Evolutionary conservation across 2,797 vertebrate genomes (phyloP).

Genomic region (Eulemur coronatus): DNA sequence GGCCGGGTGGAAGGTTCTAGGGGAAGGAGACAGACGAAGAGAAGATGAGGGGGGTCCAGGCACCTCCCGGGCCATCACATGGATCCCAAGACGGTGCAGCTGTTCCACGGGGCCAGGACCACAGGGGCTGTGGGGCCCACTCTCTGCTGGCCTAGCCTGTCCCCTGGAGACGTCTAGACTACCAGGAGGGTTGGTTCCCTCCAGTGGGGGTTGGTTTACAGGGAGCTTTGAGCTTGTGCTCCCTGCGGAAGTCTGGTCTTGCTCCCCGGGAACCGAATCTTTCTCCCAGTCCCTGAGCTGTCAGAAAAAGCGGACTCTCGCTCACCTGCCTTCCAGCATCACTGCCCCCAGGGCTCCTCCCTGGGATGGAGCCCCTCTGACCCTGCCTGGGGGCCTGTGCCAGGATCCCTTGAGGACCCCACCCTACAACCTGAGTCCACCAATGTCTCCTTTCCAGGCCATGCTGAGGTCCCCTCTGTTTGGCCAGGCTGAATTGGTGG

Average conservation of each 20-base stretch:
- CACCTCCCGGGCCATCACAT: not conserved
- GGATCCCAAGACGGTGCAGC: not conserved
- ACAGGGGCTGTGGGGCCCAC: too few species aligned
- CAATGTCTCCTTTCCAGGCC: not conserved
- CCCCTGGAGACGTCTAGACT: not conserved
- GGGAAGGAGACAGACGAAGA: not conserved
- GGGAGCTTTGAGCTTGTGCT: not conserved
- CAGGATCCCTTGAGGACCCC: not conserved
- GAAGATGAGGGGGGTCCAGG: not conserved
- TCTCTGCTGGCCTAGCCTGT: not conserved
- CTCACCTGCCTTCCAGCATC: not conserved
- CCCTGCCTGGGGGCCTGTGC: not conserved
- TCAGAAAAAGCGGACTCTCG: not conserved
- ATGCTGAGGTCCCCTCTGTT: not conserved
- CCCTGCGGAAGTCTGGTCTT: not conserved
- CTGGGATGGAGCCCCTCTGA: not conserved
- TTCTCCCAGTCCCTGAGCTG: not conserved
- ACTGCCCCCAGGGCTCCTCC: not conserved
- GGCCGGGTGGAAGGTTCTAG: too few species aligned
- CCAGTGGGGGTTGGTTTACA: not conserved
- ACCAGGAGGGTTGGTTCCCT: accelerated
- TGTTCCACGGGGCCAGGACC: not conserved
- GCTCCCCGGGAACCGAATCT: not conserved
- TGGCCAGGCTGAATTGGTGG: not conserved
- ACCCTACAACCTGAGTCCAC: not conserved